These are phyloP conservation scores for Centropyge bicolor DNA, from an alignment of 2,797 vertebrate species.

Conservation along the genomic window DNA sequence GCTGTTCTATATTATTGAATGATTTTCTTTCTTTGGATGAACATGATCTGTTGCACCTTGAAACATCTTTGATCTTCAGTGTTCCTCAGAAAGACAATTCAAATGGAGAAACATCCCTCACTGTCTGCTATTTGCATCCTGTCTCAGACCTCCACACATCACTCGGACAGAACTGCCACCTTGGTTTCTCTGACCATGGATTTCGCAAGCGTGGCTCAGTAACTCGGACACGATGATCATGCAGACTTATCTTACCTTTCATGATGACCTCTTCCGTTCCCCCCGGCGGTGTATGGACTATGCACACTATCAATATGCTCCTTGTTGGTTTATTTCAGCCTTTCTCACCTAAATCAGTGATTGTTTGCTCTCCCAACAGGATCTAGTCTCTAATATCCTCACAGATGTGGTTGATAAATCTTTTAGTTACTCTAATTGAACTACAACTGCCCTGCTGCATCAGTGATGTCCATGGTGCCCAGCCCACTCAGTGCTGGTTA, in stretches of 20 bases:
- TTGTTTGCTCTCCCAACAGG: constrained; percentile 80
- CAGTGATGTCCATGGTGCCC: constrained; percentile 81
- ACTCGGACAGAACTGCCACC: constrained; percentile 63
- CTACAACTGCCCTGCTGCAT: constrained; percentile 83
- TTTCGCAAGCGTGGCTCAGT: constrained; percentile 61
- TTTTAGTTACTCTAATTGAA: constrained; percentile 82
- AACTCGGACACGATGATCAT: constrained; percentile 58
- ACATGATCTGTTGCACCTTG: constrained; percentile 72
- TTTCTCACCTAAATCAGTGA: constrained; percentile 76
- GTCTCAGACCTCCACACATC: constrained; percentile 55
- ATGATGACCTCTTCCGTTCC: constrained; percentile 57
- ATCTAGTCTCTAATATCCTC: constrained; percentile 78
- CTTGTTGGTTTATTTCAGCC: constrained; percentile 70
- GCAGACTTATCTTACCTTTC: constrained; percentile 63
- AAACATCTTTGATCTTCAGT: constrained; percentile 70
- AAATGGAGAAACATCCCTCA: constrained; percentile 45
- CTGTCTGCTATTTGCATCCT: constrained; percentile 53
- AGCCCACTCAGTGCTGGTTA: constrained; percentile 70
- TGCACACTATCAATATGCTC: constrained; percentile 71
- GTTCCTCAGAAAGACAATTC: constrained; percentile 75
- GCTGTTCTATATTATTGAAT: constrained; percentile 80
- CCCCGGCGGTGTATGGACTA: constrained; percentile 72
- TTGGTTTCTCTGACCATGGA: constrained; percentile 61
- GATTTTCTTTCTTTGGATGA: constrained; percentile 77
- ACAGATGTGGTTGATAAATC: constrained; percentile 80